A percentile compares a stretch with the other conserved stretches of the same genome.
phyloP scores from a whole-genome alignment of 2,888 invertebrate species.

The Sesamia inferens region DNA sequence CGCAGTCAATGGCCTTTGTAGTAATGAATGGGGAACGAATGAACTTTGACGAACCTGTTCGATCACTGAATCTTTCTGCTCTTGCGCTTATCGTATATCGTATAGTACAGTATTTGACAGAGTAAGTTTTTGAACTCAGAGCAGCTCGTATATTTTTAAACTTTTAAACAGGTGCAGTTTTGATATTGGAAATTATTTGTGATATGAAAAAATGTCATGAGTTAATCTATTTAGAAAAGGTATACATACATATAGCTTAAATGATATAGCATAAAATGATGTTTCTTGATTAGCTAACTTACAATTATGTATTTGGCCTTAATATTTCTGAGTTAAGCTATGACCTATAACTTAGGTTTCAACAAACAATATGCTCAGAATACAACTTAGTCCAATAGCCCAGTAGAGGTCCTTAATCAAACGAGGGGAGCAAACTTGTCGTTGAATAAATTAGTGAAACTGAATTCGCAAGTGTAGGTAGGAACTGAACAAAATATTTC shows the following conservation, averaged over 20 bases:
- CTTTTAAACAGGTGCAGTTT: conserved; percentile 14
- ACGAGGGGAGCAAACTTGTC: conserved; percentile 55
- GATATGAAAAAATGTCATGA: conserved; percentile 13
- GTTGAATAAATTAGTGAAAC: conserved; percentile 66
- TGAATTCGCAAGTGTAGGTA: conserved; percentile 25
- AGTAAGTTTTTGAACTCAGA: conserved; percentile 24
- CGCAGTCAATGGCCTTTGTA: conserved; percentile 81
- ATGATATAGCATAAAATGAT: not conserved
- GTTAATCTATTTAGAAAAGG: not conserved
- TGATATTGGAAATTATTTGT: not conserved
- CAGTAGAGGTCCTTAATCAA: conserved; percentile 49
- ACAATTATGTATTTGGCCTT: not conserved
- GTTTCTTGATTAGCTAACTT: not conserved
- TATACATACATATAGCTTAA: no score
- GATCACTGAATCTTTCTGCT: conserved; percentile 61
- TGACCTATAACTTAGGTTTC: not conserved
- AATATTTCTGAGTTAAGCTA: not conserved
- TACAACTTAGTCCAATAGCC: conserved; percentile 13
- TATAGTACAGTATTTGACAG: conserved; percentile 17
- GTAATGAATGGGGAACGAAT: conserved; percentile 79
- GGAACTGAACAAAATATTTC: conserved; percentile 45
- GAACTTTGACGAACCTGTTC: conserved; percentile 80
- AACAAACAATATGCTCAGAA: not conserved
- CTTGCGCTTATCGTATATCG: conserved; percentile 56
- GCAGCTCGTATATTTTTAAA: conserved; percentile 20